Evolutionary conservation across 2,888 invertebrate species (phyloP).

Genomic region (Reticulitermes lucifugus): DNA sequence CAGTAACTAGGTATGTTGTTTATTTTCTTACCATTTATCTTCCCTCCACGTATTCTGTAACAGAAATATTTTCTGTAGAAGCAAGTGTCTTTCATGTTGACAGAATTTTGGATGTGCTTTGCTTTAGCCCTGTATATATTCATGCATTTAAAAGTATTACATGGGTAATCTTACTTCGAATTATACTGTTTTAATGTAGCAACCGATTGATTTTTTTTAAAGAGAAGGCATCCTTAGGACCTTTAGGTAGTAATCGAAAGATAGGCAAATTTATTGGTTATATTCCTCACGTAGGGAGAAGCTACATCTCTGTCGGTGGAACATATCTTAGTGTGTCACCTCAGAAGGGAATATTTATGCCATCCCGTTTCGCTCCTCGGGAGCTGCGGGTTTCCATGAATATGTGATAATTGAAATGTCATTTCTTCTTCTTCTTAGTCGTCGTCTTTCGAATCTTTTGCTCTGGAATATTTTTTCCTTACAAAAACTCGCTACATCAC

Average conservation of each 20-base stretch:
- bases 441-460: not conserved
- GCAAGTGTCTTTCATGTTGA: too few species aligned
- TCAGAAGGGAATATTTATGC: conserved; percentile 29
- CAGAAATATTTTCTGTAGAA: too few species aligned
- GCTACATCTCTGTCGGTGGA: conserved; percentile 23
- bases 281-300: conserved; percentile 26
- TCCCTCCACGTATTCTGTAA: too few species aligned
- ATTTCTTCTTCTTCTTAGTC: not conserved
- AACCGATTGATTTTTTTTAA: not conserved
- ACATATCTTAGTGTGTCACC: conserved; percentile 22
- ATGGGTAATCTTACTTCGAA: too few species aligned
- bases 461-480: not conserved
- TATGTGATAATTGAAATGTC: conserved; percentile 37
- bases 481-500: not conserved
- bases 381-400: conserved; percentile 18
- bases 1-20: too few species aligned
- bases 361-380: not conserved
- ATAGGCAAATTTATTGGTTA: conserved; percentile 8
- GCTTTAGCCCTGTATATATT: too few species aligned
- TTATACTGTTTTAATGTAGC: too few species aligned
- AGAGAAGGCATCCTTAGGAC: not conserved
- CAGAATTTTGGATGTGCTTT: too few species aligned
- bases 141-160: too few species aligned
- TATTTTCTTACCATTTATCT: too few species aligned
- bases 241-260: not conserved